A percentile compares a stretch with the other conserved stretches of the same genome.
These are phyloP conservation scores for Chirona hameri DNA, from an alignment of 2,888 invertebrate genomes.

Conservation along the genomic window DNA sequence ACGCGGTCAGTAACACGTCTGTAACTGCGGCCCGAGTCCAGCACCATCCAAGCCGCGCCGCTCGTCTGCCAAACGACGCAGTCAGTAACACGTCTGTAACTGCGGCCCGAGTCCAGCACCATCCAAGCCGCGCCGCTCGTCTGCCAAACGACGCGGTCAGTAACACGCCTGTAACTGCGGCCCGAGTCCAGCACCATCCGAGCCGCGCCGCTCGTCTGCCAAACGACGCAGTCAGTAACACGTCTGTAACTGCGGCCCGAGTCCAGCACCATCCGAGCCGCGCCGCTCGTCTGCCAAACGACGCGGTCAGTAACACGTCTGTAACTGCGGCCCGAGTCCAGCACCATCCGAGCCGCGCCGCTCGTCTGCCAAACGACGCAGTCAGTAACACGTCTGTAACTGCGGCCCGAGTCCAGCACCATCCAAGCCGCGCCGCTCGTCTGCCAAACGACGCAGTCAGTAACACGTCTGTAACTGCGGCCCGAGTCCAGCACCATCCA, in stretches of 20 bases:
- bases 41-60: constrained; percentile 75
- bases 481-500: constrained; percentile 74
- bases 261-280: constrained; percentile 74
- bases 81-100: constrained; percentile 31
- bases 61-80: constrained; percentile 62
- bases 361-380: constrained; percentile 62
- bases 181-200: constrained; percentile 74
- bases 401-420: constrained; percentile 65
- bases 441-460: constrained; percentile 54
- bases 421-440: constrained; percentile 77
- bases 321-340: constrained; percentile 58
- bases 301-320: background rate
- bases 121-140: constrained; percentile 77
- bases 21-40: constrained; percentile 58
- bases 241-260: constrained; percentile 52
- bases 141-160: constrained; percentile 54
- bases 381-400: constrained; percentile 31
- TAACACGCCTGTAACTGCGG: constrained; percentile 37
- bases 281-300: constrained; percentile 69
- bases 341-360: constrained; percentile 75
- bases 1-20: background rate
- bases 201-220: constrained; percentile 77
- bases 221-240: background rate
- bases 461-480: constrained; percentile 37
- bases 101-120: constrained; percentile 65